Percentiles rank a stretch among this genome's conserved stretches.
Conservation (phyloP, 92 coral and sea anemone species). For the Ricordea florida region DNA sequence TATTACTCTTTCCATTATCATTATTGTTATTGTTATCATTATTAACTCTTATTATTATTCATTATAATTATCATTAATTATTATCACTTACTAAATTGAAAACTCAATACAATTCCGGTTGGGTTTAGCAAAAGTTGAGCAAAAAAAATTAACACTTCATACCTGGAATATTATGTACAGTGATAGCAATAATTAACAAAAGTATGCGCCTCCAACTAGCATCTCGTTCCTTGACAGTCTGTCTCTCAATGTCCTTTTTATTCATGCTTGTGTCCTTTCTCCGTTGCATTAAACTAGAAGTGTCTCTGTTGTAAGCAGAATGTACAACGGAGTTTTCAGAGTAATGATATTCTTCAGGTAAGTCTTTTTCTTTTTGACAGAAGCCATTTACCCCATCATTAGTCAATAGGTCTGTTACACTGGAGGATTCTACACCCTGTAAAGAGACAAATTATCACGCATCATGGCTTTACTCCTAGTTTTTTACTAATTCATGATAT, state of each 20-base stretch:
- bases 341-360: not conserved
- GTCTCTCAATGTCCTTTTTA: constrained; percentile 6
- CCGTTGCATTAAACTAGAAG: constrained; percentile 16
- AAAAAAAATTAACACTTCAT: not conserved
- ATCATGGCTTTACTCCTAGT: no score
- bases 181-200: constrained; percentile 89
- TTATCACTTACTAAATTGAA: no score
- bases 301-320: constrained; percentile 1
- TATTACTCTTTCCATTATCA: no score
- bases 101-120: no score
- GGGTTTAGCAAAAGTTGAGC: not conserved
- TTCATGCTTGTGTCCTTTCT: constrained; percentile 4
- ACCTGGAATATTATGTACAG: constrained; percentile 99
- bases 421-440: constrained; percentile 70
- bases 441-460: not conserved
- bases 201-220: constrained; percentile 91
- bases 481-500: no score
- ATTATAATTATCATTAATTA: no score
- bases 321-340: constrained; percentile 10
- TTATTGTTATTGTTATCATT: no score
- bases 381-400: constrained; percentile 16
- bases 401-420: constrained; percentile 39
- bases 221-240: constrained; percentile 10
- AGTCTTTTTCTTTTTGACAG: constrained; percentile 9
- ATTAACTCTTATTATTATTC: no score